Conservation (phyloP, 2,888 invertebrate genomes). For the Drosophila conformis region DNA sequence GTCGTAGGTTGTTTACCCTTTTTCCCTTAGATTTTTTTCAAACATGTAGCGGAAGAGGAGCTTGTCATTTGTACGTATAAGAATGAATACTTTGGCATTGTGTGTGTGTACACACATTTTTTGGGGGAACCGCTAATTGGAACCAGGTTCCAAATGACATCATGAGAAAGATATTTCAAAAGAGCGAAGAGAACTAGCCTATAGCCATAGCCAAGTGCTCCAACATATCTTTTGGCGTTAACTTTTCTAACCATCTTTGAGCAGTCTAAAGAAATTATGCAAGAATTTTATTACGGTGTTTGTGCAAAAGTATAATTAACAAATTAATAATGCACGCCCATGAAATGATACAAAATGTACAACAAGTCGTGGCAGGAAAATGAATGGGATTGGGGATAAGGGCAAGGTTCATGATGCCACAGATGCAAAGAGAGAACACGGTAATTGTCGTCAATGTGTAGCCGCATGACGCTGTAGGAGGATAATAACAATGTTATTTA, state of each 20-base stretch:
- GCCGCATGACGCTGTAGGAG: slow-evolving; percentile 32
- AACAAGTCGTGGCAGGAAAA: slow-evolving; percentile 22
- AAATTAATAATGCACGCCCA: slow-evolving; percentile 48
- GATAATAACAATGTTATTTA: slow-evolving; percentile 33
- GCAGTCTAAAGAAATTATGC: slow-evolving; percentile 27
- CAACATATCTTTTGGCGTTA: background rate
- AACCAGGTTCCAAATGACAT: slow-evolving; percentile 39
- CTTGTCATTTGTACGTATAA: slow-evolving; percentile 9
- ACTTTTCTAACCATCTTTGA: background rate
- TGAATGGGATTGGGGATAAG: slow-evolving; percentile 25
- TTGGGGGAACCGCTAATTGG: slow-evolving; percentile 38
- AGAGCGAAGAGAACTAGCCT: background rate
- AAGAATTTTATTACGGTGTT: background rate
- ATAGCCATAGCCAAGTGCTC: background rate
- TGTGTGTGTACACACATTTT: slow-evolving; percentile 3
- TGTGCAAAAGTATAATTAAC: slow-evolving; percentile 46
- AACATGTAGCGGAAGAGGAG: slow-evolving; percentile 46
- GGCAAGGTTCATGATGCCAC: slow-evolving; percentile 15
- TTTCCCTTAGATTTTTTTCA: slow-evolving; percentile 13
- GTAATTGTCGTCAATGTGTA: slow-evolving; percentile 46
- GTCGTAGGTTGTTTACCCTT: slow-evolving; percentile 20
- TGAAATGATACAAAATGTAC: slow-evolving; percentile 47
- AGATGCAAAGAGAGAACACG: slow-evolving; percentile 18
- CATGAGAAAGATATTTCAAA: slow-evolving; percentile 41
- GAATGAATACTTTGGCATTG: slow-evolving; percentile 20